These are phyloP conservation scores for Nyctibius grandis DNA, from an alignment of 2,797 vertebrate species.

Conservation along the genomic window DNA sequence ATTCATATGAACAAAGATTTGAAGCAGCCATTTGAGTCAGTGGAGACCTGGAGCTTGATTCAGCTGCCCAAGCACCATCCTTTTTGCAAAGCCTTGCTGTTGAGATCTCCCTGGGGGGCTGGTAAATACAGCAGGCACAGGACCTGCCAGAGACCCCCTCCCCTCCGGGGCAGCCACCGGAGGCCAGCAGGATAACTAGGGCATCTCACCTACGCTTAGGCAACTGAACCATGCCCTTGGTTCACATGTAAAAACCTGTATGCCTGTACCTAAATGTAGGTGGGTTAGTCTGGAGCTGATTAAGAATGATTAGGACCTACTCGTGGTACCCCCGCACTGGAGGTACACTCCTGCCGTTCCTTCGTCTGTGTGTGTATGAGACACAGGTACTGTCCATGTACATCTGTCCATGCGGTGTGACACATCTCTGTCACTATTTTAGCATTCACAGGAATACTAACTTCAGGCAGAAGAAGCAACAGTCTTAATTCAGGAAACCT, in stretches of 20 bases:
- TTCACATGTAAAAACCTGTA: not conserved
- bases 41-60: not conserved
- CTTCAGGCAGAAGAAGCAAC: not conserved
- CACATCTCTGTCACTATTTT: not conserved
- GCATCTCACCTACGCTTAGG: not conserved
- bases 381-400: not conserved
- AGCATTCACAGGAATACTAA: not conserved
- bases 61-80: not conserved
- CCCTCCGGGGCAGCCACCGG: rapidly evolving
- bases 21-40: not conserved
- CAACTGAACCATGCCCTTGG: not conserved
- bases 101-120: not conserved
- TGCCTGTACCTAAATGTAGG: not conserved
- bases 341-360: not conserved
- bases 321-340: not conserved
- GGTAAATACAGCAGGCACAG: not conserved
- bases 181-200: not conserved
- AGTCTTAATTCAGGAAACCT: not conserved
- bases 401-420: not conserved
- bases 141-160: not conserved
- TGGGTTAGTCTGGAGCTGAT: not conserved
- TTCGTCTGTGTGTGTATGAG: not conserved
- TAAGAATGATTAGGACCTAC: not conserved
- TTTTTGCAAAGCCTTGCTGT: not conserved
- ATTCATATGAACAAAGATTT: not conserved